Evolutionary conservation across 2,888 invertebrate species (phyloP).

Genomic region (Nudaria mundana): DNA sequence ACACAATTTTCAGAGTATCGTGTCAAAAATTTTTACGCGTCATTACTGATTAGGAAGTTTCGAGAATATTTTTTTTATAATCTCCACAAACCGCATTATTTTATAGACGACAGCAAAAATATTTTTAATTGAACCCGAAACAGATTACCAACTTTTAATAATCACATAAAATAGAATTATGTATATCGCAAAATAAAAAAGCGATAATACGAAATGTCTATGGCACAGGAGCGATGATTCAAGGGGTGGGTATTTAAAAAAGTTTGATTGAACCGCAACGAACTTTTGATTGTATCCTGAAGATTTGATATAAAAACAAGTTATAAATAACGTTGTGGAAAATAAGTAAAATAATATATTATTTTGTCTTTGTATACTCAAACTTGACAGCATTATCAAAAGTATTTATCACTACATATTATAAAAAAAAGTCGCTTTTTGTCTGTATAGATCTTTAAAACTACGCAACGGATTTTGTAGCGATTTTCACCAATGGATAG

Average conservation of each 20-base stretch:
- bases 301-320: conserved; percentile 59
- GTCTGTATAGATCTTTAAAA: no score
- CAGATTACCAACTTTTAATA: conserved; percentile 43
- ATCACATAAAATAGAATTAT: conserved; percentile 50
- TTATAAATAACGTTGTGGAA: conserved; percentile 50
- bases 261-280: conserved; percentile 71
- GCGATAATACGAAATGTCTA: conserved; percentile 60
- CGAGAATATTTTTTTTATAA: no score
- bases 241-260: conserved; percentile 66
- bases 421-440: no score
- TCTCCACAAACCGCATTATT: background rate
- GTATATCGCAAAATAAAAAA: conserved; percentile 61
- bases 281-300: conserved; percentile 74
- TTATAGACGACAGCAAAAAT: conserved; percentile 5
- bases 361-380: conserved; percentile 6
- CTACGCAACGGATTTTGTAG: no score
- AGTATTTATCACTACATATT: no score
- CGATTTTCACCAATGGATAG: no score
- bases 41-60: no score
- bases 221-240: conserved; percentile 43
- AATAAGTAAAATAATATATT: conserved; percentile 30
- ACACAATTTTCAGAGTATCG: no score
- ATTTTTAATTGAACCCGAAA: conserved; percentile 20
- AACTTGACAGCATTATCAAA: no score
- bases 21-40: no score